Evolutionary conservation across 1,140 invertebrate genomes (phyloP), one percentile per base, ranked within the genome.

Genomic region (Phymastichus coffea): DNA sequence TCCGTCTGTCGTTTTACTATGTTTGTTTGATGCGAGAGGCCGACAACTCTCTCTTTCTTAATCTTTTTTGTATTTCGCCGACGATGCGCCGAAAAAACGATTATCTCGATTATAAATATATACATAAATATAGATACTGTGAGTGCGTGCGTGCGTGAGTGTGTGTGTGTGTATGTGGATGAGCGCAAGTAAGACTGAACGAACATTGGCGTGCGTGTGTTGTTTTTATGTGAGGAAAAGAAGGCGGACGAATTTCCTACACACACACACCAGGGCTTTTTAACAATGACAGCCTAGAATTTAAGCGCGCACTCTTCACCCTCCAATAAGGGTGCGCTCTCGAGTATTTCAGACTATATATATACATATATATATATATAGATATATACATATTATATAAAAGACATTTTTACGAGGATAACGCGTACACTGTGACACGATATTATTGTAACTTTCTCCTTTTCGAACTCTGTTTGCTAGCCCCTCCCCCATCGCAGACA

Each of bases 11-110:
- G n/a, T n/a, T n/a, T n/a, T n/a, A n/a, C n/a, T n/a, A n/a, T n/a
- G n/a, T n/a, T n/a, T n/a, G n/a, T n/a, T n/a, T n/a, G n/a, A n/a
- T n/a, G n/a, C n/a, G n/a, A n/a, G n/a, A n/a, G n/a, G n/a, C n/a
- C n/a, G n/a, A n/a, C n/a, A n/a, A n/a, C 25, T 57, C 55, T 57
- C 25, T 40, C 35, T 40, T 15, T 51, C 9, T 35, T 17, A 28
- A 30, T 41, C 40, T 38, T 58, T 59, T 57, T 59, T 59, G 23
- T 52, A 52, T 59, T 35, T 52, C 48, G 38, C 28, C 37, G 40
- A 52, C 26, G 23, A 59, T 46, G 26, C 48, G 41, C 40, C 48
- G 48, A 59, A 58, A 53, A n/a, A n/a, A n/a, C n/a, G n/a, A n/a
- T n/a, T n/a, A 44, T 44, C 48, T 35, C 41, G 28, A 44, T 59